A percentile compares a stretch with the other conserved stretches of the same genome.
These are phyloP conservation scores for Heloderma charlesbogerti DNA, from an alignment of 2,113 vertebrate genomes.

Conservation along the genomic window DNA sequence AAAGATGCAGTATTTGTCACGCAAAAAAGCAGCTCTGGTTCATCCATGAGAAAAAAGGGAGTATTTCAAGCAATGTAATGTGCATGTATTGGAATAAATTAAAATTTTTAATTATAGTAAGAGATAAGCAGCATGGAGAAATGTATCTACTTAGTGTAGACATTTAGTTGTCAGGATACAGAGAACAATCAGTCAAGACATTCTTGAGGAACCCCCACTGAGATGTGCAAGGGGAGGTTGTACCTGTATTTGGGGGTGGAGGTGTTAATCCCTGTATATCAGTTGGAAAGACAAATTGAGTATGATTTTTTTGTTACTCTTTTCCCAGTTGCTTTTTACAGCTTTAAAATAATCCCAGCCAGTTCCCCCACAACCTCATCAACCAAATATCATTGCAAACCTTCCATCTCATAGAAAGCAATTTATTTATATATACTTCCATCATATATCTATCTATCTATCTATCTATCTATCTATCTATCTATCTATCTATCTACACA, in stretches of 20 bases:
- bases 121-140: too few species aligned
- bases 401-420: neutral
- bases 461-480: too few species aligned
- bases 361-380: neutral
- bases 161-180: neutral
- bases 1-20: neutral
- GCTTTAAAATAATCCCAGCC: neutral
- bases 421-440: neutral
- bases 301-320: neutral
- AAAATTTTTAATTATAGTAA: too few species aligned
- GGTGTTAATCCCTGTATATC: neutral
- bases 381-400: neutral
- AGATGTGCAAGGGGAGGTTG: neutral
- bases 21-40: neutral
- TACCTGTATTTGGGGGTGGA: too few species aligned
- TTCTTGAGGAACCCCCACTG: neutral
- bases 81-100: too few species aligned
- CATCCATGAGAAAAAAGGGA: neutral
- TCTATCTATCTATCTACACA: too few species aligned
- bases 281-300: neutral
- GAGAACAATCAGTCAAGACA: neutral
- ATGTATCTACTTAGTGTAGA: neutral
- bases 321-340: neutral
- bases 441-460: too few species aligned
- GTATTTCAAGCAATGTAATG: neutral